phyloP scores from a whole-genome alignment of 2,113 vertebrate genomes.

The Colistium nudipinnis region DNA sequence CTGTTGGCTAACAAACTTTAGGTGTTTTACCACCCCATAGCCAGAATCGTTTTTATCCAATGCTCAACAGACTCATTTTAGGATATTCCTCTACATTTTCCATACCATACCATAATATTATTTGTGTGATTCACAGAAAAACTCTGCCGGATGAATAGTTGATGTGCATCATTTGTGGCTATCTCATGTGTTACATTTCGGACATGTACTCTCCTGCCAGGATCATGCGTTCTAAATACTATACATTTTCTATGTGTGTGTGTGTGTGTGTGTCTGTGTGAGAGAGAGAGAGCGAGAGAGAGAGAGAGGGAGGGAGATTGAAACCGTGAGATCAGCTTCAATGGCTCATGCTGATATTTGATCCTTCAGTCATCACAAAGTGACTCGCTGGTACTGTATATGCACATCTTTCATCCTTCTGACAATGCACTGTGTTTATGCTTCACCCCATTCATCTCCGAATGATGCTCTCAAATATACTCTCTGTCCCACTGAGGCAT shows the following conservation, averaged over 20 bases:
- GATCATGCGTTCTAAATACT: no score
- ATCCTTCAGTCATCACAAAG: constrained; percentile 29
- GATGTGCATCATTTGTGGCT: neutral
- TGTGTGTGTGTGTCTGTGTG: neutral
- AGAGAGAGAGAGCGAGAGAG: neutral
- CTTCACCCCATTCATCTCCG: constrained; percentile 14
- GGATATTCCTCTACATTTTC: no score
- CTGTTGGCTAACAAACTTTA: no score
- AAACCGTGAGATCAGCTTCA: constrained; percentile 14
- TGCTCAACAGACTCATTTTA: no score
- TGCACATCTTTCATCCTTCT: constrained; percentile 29
- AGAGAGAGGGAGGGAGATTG: neutral
- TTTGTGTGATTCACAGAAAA: no score
- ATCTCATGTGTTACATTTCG: neutral
- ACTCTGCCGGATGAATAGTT: no score
- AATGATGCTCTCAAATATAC: constrained; percentile 10
- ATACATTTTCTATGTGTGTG: no score
- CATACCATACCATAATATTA: no score
- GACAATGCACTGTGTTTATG: constrained; percentile 29
- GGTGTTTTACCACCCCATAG: no score
- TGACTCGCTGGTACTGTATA: constrained; percentile 33
- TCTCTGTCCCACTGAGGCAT: constrained; percentile 29
- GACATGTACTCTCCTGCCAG: neutral
- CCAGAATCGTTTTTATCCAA: no score
- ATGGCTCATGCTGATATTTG: constrained; percentile 38